Evolutionary conservation across 2,797 vertebrate genomes (phyloP), one percentile per base, ranked within the genome.

Genomic region (Orientallactaga sibirica): DNA sequence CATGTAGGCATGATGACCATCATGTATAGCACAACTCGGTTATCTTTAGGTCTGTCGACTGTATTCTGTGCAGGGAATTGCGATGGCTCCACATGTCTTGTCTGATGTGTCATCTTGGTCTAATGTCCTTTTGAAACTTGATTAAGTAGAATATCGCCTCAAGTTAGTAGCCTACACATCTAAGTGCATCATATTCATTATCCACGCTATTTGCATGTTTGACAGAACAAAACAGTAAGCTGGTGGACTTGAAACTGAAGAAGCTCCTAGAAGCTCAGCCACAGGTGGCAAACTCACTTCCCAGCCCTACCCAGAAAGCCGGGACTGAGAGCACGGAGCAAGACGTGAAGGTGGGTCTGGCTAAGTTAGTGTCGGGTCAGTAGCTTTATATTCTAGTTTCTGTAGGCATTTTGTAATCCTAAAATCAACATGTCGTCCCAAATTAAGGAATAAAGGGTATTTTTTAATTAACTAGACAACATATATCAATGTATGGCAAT

Each of bases 161-260:
- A 97, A 96, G 96, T 92, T 97, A 94, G 91, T 96, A 86, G 0
- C 77, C 86, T 96, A 88, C 84, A 96, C 81, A 96, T 97, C 94
- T 95, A 97, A 98, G 96, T 97, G 81, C 79, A 89, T 97, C 93
- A 98, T 95, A 97, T 88, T 97, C 91, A 92, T 97, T 97, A 95
- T 97, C 92, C 94, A 92, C 97, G 94, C 82, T 96, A 96, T 98
- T 98, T 98, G 97, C 95, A 95, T 98, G 97, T 98, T 94, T 98
- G 99, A 99, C 98, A 98, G 98, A 99, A 98, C 98, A 98, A 97
- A 99, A 99, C 97, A 99, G 98, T 97, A 99, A 98, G 91, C 98
- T 99, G 73, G 95, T 99, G 97, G 99, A 99, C 97, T 98, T 99
- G 97, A 99, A 99, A 98, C 98, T 99, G 97, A 99, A 99, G 98